Evolutionary conservation across 64 coral and sea anemone species (phyloP).

Genomic region (Pocillopora verrucosa): DNA sequence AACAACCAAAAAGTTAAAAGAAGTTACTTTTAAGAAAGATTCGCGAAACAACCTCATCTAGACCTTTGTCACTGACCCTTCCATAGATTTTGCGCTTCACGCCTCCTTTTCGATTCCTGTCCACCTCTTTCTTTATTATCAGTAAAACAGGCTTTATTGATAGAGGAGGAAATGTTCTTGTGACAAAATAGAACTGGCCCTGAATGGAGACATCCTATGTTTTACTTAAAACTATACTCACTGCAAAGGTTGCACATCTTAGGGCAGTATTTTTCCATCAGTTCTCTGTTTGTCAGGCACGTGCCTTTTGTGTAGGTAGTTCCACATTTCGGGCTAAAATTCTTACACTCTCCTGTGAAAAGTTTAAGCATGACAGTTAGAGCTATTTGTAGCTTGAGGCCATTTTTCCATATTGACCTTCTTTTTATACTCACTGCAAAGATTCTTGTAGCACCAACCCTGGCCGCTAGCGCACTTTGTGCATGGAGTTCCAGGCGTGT

Average conservation of each 20-base stretch:
- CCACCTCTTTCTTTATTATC: no score
- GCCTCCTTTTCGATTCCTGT: no score
- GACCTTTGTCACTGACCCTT: no score
- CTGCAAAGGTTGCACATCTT: conserved; percentile 69
- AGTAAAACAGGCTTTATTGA: neutral
- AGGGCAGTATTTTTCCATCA: conserved; percentile 65
- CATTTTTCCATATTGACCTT: neutral
- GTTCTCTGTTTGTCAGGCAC: conserved; percentile 42
- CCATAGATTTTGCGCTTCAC: no score
- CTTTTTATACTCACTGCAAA: conserved; percentile 42
- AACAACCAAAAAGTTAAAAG: no score
- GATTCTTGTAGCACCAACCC: conserved; percentile 68
- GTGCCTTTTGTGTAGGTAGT: conserved; percentile 18
- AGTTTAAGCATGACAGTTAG: neutral
- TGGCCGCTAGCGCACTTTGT: conserved; percentile 50
- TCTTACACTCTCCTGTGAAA: conserved; percentile 66
- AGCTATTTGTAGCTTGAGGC: neutral
- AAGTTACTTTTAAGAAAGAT: no score
- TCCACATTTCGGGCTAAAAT: conserved; percentile 66
- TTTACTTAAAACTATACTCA: neutral
- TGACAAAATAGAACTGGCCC: no score
- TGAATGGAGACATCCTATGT: neutral
- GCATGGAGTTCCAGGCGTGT: conserved; percentile 42
- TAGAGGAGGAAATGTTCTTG: no score
- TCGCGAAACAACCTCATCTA: no score